Conservation (phyloP, 2,113 vertebrate species). For the Limnothrissa miodon region DNA sequence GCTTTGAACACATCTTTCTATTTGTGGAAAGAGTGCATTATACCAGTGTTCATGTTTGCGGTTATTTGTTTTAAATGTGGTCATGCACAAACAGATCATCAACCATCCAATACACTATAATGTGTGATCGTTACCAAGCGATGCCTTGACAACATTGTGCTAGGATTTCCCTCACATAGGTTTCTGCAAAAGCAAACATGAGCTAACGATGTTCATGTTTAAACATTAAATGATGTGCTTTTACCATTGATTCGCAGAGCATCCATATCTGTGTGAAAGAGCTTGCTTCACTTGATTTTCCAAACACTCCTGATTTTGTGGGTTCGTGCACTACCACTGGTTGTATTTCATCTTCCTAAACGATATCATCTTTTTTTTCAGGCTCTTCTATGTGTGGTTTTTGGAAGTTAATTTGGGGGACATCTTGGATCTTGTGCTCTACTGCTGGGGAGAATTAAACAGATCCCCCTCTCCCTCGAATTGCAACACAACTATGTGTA, state of each 20-base stretch:
- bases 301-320: background rate
- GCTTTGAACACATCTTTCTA: background rate
- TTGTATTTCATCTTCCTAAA: background rate
- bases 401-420: background rate
- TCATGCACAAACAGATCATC: background rate
- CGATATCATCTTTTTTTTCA: background rate
- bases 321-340: background rate
- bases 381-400: background rate
- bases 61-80: background rate
- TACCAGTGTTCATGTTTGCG: background rate
- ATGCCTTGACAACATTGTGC: background rate
- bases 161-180: background rate
- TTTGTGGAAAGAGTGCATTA: background rate
- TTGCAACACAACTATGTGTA: conserved; percentile 34
- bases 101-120: background rate
- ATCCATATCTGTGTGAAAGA: background rate
- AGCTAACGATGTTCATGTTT: background rate
- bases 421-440: background rate
- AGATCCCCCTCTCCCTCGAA: background rate
- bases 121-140: background rate
- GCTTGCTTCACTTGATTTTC: background rate
- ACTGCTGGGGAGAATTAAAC: conserved; percentile 5
- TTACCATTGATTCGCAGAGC: background rate
- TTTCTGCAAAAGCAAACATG: conserved; percentile 1
- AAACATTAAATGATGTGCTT: background rate